phyloP scores from a whole-genome alignment of 2,888 invertebrate species.

The Xestia ashworthii region DNA sequence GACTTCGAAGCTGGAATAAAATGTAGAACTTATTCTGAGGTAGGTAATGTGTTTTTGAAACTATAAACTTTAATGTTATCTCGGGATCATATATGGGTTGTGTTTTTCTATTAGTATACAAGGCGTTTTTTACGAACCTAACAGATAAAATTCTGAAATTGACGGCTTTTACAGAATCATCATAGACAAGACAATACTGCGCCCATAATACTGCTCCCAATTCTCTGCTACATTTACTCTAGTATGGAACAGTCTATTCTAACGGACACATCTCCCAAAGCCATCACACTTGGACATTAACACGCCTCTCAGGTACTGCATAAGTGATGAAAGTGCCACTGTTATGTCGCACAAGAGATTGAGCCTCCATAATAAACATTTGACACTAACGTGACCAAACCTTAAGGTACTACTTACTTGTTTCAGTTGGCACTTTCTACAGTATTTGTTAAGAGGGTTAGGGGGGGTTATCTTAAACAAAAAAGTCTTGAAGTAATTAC shows the following conservation, averaged over 20 bases:
- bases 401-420: background rate
- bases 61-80: background rate
- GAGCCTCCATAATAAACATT: background rate
- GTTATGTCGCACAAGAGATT: background rate
- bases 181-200: background rate
- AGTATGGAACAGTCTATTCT: background rate
- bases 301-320: background rate
- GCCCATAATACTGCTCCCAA: background rate
- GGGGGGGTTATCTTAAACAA: background rate
- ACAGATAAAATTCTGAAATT: background rate
- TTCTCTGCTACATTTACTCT: background rate
- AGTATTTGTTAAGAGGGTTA: background rate
- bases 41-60: conserved; percentile 3
- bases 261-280: background rate
- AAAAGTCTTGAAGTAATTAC: too few species aligned
- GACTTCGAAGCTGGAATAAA: conserved; percentile 20
- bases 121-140: background rate
- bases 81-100: background rate
- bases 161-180: background rate
- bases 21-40: background rate
- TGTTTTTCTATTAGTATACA: background rate
- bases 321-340: background rate
- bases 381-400: background rate
- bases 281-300: background rate
- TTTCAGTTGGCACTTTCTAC: background rate